Conservation (phyloP, 2,888 invertebrate species). For the Aphidius colemani region DNA sequence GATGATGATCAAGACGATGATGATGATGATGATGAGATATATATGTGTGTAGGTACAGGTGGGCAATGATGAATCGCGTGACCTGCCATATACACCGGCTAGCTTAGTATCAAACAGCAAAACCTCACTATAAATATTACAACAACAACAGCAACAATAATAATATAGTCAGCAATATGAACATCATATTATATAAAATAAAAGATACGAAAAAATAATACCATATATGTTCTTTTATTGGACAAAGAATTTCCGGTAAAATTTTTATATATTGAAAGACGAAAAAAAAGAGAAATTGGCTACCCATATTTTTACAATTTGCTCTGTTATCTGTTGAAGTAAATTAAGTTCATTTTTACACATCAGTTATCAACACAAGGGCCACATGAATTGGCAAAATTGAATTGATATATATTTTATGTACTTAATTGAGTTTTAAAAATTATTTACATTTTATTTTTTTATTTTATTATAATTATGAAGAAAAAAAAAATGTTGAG, state of each 20-base stretch:
- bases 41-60: slow-evolving; percentile 18
- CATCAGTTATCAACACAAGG: background rate
- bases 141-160: too few relatives aligned
- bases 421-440: background rate
- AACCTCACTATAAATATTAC: background rate
- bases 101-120: background rate
- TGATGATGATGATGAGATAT: slow-evolving; percentile 11
- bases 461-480: background rate
- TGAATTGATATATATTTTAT: too few relatives aligned
- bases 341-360: background rate
- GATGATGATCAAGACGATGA: background rate
- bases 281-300: too few relatives aligned
- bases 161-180: too few relatives aligned
- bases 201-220: too few relatives aligned
- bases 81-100: slow-evolving; percentile 1
- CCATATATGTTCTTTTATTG: background rate
- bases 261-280: background rate
- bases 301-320: too few relatives aligned
- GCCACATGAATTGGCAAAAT: too few relatives aligned
- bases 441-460: background rate
- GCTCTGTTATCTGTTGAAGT: too few relatives aligned
- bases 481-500: background rate
- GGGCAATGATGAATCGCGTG: slow-evolving; percentile 22
- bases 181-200: too few relatives aligned
- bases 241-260: slow-evolving; percentile 26